Percentiles rank a stretch among this genome's conserved stretches.
Conservation (phyloP, 2,113 vertebrate genomes). For the Mobula hypostoma region DNA sequence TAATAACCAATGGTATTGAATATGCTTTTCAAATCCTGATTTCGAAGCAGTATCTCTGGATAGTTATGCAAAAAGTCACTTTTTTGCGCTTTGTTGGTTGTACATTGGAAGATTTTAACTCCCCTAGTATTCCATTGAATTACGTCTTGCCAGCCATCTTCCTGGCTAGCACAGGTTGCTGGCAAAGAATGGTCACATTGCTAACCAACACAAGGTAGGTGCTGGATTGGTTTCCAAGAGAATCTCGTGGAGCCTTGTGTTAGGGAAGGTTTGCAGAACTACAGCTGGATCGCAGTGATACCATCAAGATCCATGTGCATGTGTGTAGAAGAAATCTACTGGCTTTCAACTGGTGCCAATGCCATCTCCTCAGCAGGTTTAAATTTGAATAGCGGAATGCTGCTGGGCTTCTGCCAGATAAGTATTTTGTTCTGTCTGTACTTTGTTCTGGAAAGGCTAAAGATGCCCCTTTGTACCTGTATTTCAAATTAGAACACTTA, state of each 20-base stretch:
- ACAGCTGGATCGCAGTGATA: background rate
- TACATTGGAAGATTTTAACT: background rate
- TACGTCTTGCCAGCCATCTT: too few species aligned
- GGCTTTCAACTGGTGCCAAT: background rate
- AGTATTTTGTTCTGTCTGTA: background rate
- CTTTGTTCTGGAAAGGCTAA: background rate
- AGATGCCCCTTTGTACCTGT: background rate
- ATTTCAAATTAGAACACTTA: background rate
- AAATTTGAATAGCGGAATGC: background rate
- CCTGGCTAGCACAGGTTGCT: background rate
- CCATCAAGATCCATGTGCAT: background rate
- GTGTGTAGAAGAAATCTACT: background rate
- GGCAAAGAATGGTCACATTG: background rate
- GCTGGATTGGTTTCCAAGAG: background rate
- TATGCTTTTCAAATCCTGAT: background rate
- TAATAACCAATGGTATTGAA: background rate
- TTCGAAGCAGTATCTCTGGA: background rate
- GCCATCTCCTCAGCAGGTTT: background rate
- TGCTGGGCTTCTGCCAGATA: background rate
- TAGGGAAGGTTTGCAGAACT: background rate
- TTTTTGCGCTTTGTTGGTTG: background rate
- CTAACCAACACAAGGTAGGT: background rate
- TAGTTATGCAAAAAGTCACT: background rate
- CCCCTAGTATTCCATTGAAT: background rate
- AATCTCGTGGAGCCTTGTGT: background rate